Conservation (phyloP, 2,888 invertebrate genomes). For the Spialia ferax region DNA sequence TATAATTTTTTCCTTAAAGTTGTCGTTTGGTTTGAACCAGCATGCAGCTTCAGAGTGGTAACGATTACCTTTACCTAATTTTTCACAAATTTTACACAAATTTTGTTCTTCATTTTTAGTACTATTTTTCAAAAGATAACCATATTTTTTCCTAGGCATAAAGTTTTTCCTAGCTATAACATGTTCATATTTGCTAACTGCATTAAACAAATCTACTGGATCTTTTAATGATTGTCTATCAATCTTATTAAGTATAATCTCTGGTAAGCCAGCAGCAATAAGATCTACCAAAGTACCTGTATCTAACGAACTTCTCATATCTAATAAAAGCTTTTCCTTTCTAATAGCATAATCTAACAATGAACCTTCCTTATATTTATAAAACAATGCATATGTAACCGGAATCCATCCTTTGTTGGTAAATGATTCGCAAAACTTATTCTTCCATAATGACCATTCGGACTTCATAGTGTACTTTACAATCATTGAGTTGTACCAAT, state of each 20-base stretch:
- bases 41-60: constrained; percentile 39
- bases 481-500: constrained; percentile 17
- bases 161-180: neutral
- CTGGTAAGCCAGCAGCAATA: constrained; percentile 8
- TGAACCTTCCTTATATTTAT: constrained; percentile 50
- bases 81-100: constrained; percentile 27
- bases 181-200: neutral
- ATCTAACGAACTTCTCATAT: constrained; percentile 40
- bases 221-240: constrained; percentile 12
- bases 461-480: neutral
- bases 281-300: constrained; percentile 32
- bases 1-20: constrained; percentile 21
- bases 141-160: constrained; percentile 19
- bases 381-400: constrained; percentile 48
- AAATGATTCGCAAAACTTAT: constrained; percentile 48
- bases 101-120: neutral
- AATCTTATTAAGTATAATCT: constrained; percentile 7
- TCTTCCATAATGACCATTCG: constrained; percentile 44
- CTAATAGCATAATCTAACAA: constrained; percentile 53
- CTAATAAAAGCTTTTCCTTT: constrained; percentile 50
- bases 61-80: constrained; percentile 39
- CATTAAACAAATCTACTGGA: constrained; percentile 8
- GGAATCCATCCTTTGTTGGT: constrained; percentile 50
- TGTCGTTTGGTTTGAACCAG: constrained; percentile 3
- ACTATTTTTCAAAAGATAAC: neutral